Base-by-base conservation (phyloP, 2,797 vertebrate species). In the Danionella dracula region DNA sequence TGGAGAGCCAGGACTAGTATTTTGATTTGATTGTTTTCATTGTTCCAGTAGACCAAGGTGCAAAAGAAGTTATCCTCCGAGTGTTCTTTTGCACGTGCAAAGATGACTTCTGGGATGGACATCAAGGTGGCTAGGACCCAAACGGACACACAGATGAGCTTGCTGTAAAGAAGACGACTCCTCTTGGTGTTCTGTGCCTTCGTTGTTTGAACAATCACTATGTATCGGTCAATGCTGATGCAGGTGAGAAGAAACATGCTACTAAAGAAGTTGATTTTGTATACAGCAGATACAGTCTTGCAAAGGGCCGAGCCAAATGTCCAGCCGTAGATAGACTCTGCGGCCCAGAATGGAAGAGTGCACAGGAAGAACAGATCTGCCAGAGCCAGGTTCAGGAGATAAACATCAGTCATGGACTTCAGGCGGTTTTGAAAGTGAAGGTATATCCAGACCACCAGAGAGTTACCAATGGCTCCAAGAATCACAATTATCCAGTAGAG, bases 201-300 rank as follows among this genome's bases (percentile, higher is more conserved):
- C 44, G 66, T 85, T 0, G 86, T 83, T 76, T 86, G 87, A 0
- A 90, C 93, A 0, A 96, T 85, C 61, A 84, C 91, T 1, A 92
- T 70, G 58, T 95, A 96, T 53, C 94, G 87, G 75, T 95, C 93
- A 2, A 92, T 78, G 1, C 94, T 94, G 79, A 96, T 91, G 77
- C 92, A 93, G 53, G 87, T 91, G 29, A 97, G 88, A 35, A 97
- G 85, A 10, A 96, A 68, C 80, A 87, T 87, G 40, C 91, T 89
- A 81, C 93, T 85, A 29, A 93, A 97, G 74, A 95, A 92, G 77
- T 94, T 95, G 70, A 93, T 85, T 80, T 93, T 94, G 76, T 94
- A 95, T 69, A 88, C 48, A 34, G 88, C 86, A 0, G 84, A 86
- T 69, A 89, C 86, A 0, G 87, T 17, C 72, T 90, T 94, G 76